Percentiles rank a stretch among this genome's conserved stretches.
These are phyloP conservation scores for Drosophila tani DNA, from an alignment of 1,140 invertebrate genomes.

Conservation along the genomic window DNA sequence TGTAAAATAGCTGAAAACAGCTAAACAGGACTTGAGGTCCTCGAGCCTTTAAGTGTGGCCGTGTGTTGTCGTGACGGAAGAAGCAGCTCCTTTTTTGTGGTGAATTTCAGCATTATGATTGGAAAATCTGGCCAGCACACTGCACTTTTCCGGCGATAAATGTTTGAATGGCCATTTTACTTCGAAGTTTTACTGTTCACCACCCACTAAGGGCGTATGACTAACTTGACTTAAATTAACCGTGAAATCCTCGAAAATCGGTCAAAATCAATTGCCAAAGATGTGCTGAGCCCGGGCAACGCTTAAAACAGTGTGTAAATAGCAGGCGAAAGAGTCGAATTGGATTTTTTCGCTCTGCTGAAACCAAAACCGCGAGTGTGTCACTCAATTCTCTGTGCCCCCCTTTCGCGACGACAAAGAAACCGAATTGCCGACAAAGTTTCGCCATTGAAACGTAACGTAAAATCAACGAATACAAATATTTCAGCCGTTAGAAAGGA, in stretches of 20 bases:
- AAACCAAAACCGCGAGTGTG: constrained; percentile 29
- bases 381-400: constrained; percentile 25
- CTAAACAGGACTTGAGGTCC: no score
- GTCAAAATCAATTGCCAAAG: background rate
- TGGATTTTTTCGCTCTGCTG: constrained; percentile 6
- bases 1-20: no score
- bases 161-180: no score
- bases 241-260: constrained; percentile 6
- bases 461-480: constrained; percentile 31
- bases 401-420: constrained; percentile 14
- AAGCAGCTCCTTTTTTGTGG: no score
- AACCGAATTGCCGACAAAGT: background rate
- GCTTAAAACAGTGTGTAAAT: constrained; percentile 2
- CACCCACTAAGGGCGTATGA: constrained; percentile 22
- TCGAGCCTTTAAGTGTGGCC: no score
- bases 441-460: background rate
- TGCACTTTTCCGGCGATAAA: no score
- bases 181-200: no score
- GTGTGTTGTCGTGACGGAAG: no score
- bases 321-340: constrained; percentile 1
- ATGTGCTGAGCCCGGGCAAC: background rate
- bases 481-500: constrained; percentile 6
- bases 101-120: no score
- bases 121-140: no score
- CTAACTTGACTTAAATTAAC: constrained; percentile 12